phyloP scores from a whole-genome alignment of 2,888 invertebrate species.

The Xestia c-nigrum region DNA sequence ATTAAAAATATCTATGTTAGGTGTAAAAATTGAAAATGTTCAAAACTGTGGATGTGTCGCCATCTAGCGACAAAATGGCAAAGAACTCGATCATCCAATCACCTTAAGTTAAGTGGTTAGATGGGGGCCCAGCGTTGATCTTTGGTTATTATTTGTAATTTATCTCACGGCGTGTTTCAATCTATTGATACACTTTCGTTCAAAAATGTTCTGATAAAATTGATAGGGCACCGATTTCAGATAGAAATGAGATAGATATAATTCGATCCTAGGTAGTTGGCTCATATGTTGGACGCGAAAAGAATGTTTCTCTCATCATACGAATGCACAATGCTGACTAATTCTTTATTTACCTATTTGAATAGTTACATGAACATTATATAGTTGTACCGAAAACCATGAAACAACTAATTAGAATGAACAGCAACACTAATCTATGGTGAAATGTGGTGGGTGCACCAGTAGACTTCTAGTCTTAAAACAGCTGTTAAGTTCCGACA shows the following conservation, averaged over 20 bases:
- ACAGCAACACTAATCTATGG: conserved; percentile 4
- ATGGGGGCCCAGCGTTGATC: not conserved
- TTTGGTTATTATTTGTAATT: conserved; percentile 9
- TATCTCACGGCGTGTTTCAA: not conserved
- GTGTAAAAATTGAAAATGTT: too few species aligned
- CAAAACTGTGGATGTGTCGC: too few species aligned
- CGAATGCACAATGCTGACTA: not conserved
- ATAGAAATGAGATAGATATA: too few species aligned
- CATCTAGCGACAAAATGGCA: too few species aligned
- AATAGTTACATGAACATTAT: not conserved
- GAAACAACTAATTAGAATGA: conserved; percentile 21
- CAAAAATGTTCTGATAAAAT: not conserved
- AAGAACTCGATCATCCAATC: too few species aligned
- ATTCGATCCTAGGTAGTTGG: too few species aligned
- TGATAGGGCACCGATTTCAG: not conserved
- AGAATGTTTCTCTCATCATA: not conserved
- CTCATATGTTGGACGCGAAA: not conserved
- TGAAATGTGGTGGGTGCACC: conserved; percentile 37
- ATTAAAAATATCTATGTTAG: too few species aligned
- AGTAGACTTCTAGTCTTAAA: conserved; percentile 14
- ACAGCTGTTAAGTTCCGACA: conserved; percentile 22
- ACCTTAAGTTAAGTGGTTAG: conserved; percentile 23
- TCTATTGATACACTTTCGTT: not conserved
- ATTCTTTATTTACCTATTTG: not conserved
- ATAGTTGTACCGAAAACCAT: not conserved